Conservation (phyloP, 2,797 vertebrate genomes). For the Siniperca scherzeri region DNA sequence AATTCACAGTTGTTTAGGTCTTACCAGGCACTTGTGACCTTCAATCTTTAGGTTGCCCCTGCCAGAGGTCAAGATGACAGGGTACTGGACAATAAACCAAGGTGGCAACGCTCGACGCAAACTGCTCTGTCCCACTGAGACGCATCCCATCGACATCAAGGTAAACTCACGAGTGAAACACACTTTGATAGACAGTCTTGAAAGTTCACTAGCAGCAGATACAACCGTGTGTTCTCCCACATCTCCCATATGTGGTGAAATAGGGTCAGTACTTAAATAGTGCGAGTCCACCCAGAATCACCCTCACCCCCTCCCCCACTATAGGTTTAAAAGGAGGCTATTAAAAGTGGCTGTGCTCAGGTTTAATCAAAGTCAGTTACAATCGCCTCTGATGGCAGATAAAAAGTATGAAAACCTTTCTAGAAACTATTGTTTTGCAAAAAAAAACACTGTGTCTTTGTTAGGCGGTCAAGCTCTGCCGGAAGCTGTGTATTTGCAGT, state of each 20-base stretch:
- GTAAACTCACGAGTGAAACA: constrained; percentile 72
- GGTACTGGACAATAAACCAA: constrained; percentile 92
- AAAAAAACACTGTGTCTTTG: not conserved
- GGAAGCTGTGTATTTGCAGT: not conserved
- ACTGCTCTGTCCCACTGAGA: constrained; percentile 92
- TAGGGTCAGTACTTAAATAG: not conserved
- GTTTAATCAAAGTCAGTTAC: not conserved
- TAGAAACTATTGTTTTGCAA: not conserved
- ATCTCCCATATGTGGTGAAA: not conserved
- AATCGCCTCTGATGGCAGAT: not conserved
- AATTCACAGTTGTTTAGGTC: not conserved
- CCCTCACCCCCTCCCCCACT: not conserved
- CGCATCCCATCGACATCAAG: constrained; percentile 90
- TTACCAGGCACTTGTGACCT: constrained; percentile 42
- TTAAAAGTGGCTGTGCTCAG: not conserved
- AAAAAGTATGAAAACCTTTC: not conserved
- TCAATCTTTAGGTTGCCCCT: constrained; percentile 89
- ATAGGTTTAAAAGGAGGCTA: not conserved
- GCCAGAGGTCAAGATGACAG: constrained; percentile 90
- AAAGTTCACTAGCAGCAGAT: too few relatives aligned
- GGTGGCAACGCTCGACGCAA: constrained; percentile 85
- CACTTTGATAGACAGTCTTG: not conserved
- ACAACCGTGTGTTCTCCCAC: not conserved
- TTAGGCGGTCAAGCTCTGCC: not conserved
- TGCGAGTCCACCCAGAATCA: not conserved